These are phyloP conservation scores for Polyommatus icarus DNA, from an alignment of 2,888 invertebrate species.

Conservation along the genomic window DNA sequence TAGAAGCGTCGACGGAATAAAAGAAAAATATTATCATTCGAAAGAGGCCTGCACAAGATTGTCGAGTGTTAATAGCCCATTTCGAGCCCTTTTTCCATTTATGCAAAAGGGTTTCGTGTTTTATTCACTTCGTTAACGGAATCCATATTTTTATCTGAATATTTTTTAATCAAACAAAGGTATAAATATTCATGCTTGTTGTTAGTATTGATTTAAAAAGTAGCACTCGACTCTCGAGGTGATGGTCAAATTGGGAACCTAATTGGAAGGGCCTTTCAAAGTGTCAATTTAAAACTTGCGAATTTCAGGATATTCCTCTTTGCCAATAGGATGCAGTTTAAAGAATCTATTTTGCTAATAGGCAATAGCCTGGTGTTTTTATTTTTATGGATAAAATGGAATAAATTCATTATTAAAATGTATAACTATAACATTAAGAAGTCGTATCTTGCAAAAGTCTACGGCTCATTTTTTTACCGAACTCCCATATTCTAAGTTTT, in stretches of 20 bases:
- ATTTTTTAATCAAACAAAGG: constrained; percentile 22
- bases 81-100: constrained; percentile 65
- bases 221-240: neutral
- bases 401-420: too few relatives aligned
- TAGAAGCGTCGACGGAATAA: constrained; percentile 8
- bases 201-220: neutral
- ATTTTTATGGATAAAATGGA: too few relatives aligned
- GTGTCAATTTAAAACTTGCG: neutral
- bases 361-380: too few relatives aligned
- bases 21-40: constrained; percentile 21
- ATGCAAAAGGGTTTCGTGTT: constrained; percentile 66
- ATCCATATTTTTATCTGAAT: constrained; percentile 34
- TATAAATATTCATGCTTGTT: constrained; percentile 30
- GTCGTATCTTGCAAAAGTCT: too few relatives aligned
- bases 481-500: too few relatives aligned
- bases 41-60: constrained; percentile 54
- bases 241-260: neutral
- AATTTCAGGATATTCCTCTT: neutral
- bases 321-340: neutral
- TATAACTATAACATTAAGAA: too few relatives aligned
- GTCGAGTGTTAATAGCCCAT: constrained; percentile 72
- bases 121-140: constrained; percentile 70
- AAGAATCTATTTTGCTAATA: neutral
- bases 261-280: neutral
- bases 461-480: too few relatives aligned